These are phyloP conservation scores for Ptyas mucosa DNA, from an alignment of 2,113 vertebrate genomes.

Conservation along the genomic window DNA sequence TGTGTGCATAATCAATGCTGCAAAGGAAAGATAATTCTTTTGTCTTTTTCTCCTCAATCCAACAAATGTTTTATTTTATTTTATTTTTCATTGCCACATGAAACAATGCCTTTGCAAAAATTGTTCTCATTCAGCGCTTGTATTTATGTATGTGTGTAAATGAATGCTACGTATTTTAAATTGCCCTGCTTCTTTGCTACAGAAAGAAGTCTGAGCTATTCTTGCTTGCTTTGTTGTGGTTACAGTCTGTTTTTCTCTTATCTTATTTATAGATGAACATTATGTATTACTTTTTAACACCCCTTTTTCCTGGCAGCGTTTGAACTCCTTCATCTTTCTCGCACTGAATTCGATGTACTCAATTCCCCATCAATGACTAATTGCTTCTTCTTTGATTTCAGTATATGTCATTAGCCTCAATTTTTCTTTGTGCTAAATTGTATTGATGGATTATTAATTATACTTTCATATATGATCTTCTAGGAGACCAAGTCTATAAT, in stretches of 20 bases:
- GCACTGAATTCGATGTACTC: not conserved
- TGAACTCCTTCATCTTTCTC: not conserved
- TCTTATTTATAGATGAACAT: not conserved
- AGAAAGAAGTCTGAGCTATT: not conserved
- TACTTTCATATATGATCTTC: not conserved
- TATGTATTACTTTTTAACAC: not conserved
- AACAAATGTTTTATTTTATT: not conserved
- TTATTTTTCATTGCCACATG: not conserved
- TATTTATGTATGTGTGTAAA: not conserved
- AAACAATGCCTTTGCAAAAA: not conserved
- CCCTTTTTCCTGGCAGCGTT: not conserved
- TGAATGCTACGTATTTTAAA: not conserved
- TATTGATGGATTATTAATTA: not conserved
- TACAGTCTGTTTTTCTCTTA: not conserved
- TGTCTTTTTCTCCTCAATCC: not conserved
- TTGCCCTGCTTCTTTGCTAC: not conserved
- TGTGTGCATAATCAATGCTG: not conserved
- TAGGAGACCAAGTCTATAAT: not conserved
- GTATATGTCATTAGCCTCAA: not conserved
- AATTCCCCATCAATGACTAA: not conserved
- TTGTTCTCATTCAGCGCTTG: not conserved
- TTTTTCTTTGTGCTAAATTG: not conserved
- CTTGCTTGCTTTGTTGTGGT: not conserved
- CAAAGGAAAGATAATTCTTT: not conserved
- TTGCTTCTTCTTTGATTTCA: not conserved